Evolutionary conservation across 2,113 vertebrate species (phyloP), one percentile per base, ranked within the genome.

Genomic region (Carassius carassius): DNA sequence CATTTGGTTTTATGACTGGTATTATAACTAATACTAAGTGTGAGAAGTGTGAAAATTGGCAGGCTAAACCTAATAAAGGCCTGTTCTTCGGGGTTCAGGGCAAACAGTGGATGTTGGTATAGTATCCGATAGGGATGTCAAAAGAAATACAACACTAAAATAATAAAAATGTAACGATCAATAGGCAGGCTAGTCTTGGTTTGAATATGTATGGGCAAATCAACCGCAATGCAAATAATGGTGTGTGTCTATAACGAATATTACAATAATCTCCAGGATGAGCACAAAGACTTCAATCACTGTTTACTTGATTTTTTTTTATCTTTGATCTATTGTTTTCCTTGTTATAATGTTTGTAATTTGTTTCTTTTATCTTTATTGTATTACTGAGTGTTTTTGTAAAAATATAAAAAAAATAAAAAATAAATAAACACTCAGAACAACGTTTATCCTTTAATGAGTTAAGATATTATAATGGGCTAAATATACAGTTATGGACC

Each of bases 101-200:
- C 72, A 75, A 75, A 25, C 73, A 75, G 73, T 23, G 23, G 73
- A 51, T 75, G 73, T 29, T 51, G 73, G 13, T 51, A 75, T 29
- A 29, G 44, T 75, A 51, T 75, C 44, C 14, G 7, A 23, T 25
- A 25, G 3, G 44, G 21, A 75, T 74, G 72, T n/a, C 72, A 47
- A 29, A 9, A 49, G 72, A 16, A 25, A 25, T n/a, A 17, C 11
- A 14, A 72, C 29, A 72, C 17, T 72, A 72, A 41, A 29, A 76
- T 76, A 51, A 76, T 76, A 54, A 29, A 76, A 51, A 29, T 14
- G 2, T 37, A 19, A 70, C 16, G 5, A 70, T 37, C 16, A 37
- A 37, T 8, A 6, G 17, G 41, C 35, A 37, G 44, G 23, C 23
- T 14, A 19, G 47, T 9, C 44, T 29, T 75, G 73, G 23, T 49